Base-by-base conservation (phyloP, 2,113 vertebrate species). In the Lepidothrix coronata region DNA sequence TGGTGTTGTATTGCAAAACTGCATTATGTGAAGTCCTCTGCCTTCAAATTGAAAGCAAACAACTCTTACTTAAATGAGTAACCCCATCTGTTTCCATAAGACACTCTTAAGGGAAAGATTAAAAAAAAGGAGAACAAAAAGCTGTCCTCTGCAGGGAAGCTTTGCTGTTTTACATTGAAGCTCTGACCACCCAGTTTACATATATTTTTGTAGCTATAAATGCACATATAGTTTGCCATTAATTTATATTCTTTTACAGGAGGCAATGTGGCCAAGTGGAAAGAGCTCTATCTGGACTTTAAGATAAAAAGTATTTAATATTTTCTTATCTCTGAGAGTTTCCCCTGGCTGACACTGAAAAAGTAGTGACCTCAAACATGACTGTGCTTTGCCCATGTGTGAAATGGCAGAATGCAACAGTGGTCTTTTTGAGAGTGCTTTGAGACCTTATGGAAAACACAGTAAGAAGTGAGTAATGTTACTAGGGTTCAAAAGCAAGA, bases 1-100 rank as follows among this genome's bases (percentile, higher is more conserved):
- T 68, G 70, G 89, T 94, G 89, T 75, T 87, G 44, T 92, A 61
- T 95, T 95, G 91, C 93, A 92, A 78, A 95, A 91, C 73, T 84
- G 51, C 70, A 37, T 85, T 92, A 75, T 85, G 37, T 79, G 86
- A 82, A 89, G 81, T 63, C 28, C 39, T 79, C 70, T 78, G 52
- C 44, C 41, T 91, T 89, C 80, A 72, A 52, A 73, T 1, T 89
- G 91, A 95, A 92, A 92, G 77, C 52, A 82, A 95, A 89, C 31
- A 71, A 52, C 11, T 6, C 58, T 91, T 72, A 43, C 33, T 91
- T 89, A 76, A 54, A 37, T 81, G 93, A 95, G 89, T 81, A 95
- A 92, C 39, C 17, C 80, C 83, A 87, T 91, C 86, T 92, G 86
- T 92, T 94, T 95, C 76, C 44, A n/a, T 79, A 71, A 68, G 68